Percentiles rank a stretch among this genome's conserved stretches.
Evolutionary conservation across 2,888 invertebrate genomes (phyloP).

Genomic region (Cheilosia scutellata): DNA sequence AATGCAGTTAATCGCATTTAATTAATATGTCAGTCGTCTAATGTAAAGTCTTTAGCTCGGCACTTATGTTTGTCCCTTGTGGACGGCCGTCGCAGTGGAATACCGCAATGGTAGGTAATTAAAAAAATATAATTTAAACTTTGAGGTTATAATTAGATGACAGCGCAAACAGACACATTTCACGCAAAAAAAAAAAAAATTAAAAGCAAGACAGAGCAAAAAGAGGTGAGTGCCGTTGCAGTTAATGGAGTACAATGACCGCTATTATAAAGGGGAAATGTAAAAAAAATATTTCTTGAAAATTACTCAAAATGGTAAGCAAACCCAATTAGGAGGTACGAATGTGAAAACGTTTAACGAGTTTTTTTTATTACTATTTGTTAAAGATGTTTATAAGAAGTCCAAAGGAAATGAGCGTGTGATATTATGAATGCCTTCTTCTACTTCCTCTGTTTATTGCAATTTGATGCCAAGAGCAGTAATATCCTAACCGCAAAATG

Average conservation of each 20-base stretch:
- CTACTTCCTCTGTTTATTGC: background rate
- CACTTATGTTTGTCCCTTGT: constrained; percentile 1
- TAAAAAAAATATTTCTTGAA: background rate
- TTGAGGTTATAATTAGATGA: constrained; percentile 32
- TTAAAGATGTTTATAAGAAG: background rate
- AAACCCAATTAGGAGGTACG: too few species aligned
- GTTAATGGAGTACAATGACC: constrained; percentile 4
- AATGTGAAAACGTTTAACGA: background rate
- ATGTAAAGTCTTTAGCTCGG: constrained; percentile 18
- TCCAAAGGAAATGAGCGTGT: background rate
- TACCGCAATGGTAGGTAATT: constrained; percentile 1
- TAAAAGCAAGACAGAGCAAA: background rate
- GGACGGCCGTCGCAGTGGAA: background rate
- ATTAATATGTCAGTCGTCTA: constrained; percentile 44
- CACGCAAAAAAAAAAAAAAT: background rate
- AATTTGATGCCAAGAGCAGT: background rate
- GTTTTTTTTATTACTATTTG: background rate
- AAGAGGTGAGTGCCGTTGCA: background rate
- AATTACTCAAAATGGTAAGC: background rate
- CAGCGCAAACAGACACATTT: constrained; percentile 14
- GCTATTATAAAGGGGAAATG: background rate
- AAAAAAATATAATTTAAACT: constrained; percentile 3
- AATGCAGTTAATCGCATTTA: constrained; percentile 56
- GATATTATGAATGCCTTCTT: background rate
- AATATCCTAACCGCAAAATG: background rate